Evolutionary conservation across 2,888 invertebrate species (phyloP), one percentile per base, ranked within the genome.

Genomic region (Autographa pulchrina): DNA sequence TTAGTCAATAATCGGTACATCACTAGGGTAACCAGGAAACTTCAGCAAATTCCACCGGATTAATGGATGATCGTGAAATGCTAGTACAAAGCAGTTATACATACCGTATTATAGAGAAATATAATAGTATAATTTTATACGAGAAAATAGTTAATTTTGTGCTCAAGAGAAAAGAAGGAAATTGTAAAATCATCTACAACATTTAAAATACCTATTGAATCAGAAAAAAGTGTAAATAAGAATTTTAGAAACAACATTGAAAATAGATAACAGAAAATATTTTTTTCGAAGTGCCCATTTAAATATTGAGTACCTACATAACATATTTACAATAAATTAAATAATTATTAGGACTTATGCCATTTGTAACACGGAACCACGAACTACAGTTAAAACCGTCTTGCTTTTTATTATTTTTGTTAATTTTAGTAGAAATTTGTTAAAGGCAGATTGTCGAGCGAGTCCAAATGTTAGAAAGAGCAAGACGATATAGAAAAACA

Each of bases 81-180:
- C 87, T 87, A 88, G 93, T 93, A 95, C 95, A 94, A 94, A 92
- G 93, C 94, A 94, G 94, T 93, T 91, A 89, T 89, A 86, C 87
- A 91, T 89, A 89, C 84, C 83, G 86, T 87, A 84, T 78, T 77
- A 73, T 78, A 80, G 69, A 73, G 48, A 65, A 65, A 65, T 59
- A 62, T 63, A 52, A 56, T 38, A 31, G 25, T 56, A 25, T 54
- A 58, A 56, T 62, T 48, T 68, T 68, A 32, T 71, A 38, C 18
- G 11, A 71, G 58, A 61, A 48, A 48, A 31, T 62, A 61, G 71
- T 11, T 59, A 58, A 54, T 75, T 63, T 58, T 14, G 67, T 75
- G 66, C 43, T 35, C 6, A 56, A 56, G 54, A 56, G 11, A 25
- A 56, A 25, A 56, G 54, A 56, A 56, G 54, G 20, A 56, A 56